Base-by-base conservation (phyloP, 2,797 vertebrate species). In the Avahi laniger region DNA sequence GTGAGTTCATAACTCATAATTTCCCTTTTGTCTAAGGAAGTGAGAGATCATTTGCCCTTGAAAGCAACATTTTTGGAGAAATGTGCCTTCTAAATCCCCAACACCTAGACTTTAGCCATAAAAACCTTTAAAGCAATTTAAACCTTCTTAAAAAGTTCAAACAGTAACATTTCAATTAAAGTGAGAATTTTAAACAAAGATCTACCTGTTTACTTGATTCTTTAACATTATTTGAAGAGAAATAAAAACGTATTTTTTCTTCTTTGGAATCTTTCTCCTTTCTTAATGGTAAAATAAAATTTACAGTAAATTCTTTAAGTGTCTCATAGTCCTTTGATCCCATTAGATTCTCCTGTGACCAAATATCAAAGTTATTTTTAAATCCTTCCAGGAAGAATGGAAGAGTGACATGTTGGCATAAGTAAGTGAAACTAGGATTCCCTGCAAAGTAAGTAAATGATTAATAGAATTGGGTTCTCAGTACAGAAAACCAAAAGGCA, bases 81-180 rank as follows among this genome's bases (percentile, higher is more conserved):
- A 93, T 70, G 33, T 80, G 26, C 46, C 72, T 95, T 96, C 67
- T 86, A 95, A 93, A 69, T 76, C n/a, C 43, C 57, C 50, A 95
- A 86, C 30, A 70, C 28, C 89, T 93, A 92, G 22, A 69, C 69
- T 83, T 84, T 57, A 86, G 9, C 12, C 57, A 88, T 78, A 65
- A 96, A 92, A 73, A 93, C 91, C n/a, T 79, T 92, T 26, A 86
- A 95, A 78, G 67, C 6, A n/a, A 96, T 89, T 67, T 30, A 83
- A 92, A 63, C 4, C 11, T 79, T 91, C 91, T 59, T 83, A 48
- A 83, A 82, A 11, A 83, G 41, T 89, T 97, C 57, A 89, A 91
- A 72, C 41, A 46, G 12, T 88, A 95, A 95, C 63, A 59, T 91
- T 96, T 93, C 48, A 94, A 95, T 89, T 91, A 83, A 87, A 97